Base-by-base conservation (phyloP, 2,797 vertebrate genomes). In the Salarias fasciatus region DNA sequence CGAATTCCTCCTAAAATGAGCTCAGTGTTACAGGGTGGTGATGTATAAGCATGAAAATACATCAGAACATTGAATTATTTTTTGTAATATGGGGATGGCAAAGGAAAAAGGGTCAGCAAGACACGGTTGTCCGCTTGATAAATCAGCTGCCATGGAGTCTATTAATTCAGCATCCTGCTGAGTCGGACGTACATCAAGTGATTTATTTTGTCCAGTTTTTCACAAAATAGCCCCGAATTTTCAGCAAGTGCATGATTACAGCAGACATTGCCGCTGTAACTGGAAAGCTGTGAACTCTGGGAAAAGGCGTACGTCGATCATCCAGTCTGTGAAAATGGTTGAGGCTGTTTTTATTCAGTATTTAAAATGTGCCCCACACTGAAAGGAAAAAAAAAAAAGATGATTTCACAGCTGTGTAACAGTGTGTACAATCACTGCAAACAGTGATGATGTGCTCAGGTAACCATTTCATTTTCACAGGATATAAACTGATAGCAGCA, bases 401-500 rank as follows among this genome's bases (percentile, higher is more conserved):
- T 46, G 62, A 72, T 67, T 76, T 48, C 42, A 63, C 79, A 79
- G 82, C 76, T 69, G 67, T 44, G 18, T 60, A 77, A 79, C 73
- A 24, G 64, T 69, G 65, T 78, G 78, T 41, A 70, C 78, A 78
- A 86, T 82, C 82, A 72, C 55, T 72, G 63, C 55, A 70, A 73
- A 75, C 36, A 57, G 68, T 51, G 60, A 58, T 71, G 74, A 87
- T 85, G 69, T 79, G 75, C 76, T 85, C 83, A 86, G 86, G 83
- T 84, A 78, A 86, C 86, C 72, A 65, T 79, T 86, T 80, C 49
- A 75, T 87, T 89, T 85, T 77, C 68, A 77, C 61, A 65, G 72
- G 56, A 83, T 74, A 76, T 74, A 75, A 87, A 88, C 66, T 86
- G 86, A 88, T 85, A 64, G 82, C 83, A 80, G 56, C 91, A 91